Evolutionary conservation across 2,113 vertebrate genomes (phyloP).

Genomic region (Willisornis vidua): DNA sequence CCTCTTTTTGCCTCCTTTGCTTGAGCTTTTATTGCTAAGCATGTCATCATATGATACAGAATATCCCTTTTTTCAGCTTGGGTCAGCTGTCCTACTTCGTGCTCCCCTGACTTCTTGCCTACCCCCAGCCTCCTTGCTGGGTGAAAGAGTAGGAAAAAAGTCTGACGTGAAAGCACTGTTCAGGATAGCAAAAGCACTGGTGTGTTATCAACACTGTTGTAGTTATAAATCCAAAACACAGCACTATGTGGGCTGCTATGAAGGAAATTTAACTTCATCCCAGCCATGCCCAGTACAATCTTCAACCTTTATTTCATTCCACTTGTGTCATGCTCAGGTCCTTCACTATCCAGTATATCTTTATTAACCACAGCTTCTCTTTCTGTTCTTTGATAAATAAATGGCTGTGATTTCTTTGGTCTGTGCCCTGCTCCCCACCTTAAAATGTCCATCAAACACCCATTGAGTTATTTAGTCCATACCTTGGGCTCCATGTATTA

Average conservation of each 20-base stretch:
- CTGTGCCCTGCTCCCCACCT: neutral
- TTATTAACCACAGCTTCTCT: neutral
- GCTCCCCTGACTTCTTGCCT: neutral
- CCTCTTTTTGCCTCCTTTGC: neutral
- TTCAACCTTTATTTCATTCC: neutral
- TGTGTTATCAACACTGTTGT: neutral
- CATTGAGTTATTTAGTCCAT: neutral
- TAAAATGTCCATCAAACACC: neutral
- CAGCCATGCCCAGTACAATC: neutral
- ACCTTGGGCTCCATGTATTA: neutral
- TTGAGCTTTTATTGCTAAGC: neutral
- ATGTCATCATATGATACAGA: neutral
- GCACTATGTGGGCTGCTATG: neutral
- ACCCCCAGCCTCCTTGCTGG: neutral
- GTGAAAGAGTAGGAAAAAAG: neutral
- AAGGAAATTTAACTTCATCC: neutral
- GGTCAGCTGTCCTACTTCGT: neutral
- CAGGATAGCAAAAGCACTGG: neutral
- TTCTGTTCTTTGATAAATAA: neutral
- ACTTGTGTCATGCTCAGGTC: neutral
- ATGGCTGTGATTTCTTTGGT: neutral
- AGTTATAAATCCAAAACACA: neutral
- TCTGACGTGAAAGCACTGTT: neutral
- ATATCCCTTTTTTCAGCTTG: neutral
- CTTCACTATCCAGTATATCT: neutral